Evolutionary conservation across 1,140 invertebrate species (phyloP).

Genomic region (Delia radicum): DNA sequence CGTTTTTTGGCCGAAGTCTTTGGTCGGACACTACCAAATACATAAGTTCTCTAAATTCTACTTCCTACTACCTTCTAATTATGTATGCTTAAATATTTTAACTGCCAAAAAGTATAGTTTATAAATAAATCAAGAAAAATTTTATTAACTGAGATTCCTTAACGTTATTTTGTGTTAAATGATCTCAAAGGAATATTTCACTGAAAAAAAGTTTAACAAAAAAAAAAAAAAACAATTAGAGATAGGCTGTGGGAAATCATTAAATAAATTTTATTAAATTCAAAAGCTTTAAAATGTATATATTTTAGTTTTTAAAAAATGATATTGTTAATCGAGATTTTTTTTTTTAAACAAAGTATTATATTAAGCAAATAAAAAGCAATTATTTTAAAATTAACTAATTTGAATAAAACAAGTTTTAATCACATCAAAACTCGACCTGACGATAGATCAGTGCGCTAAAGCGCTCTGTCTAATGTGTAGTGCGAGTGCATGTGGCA

Average conservation of each 20-base stretch:
- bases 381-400: conserved; percentile 11
- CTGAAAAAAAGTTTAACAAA: not conserved
- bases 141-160: not conserved
- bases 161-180: not conserved
- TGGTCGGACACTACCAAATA: too few relatives aligned
- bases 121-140: not conserved
- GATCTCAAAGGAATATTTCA: not conserved
- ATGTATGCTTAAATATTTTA: not conserved
- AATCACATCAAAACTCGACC: too few relatives aligned
- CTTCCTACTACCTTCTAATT: not conserved
- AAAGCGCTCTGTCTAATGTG: too few relatives aligned
- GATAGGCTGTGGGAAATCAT: conserved; percentile 6
- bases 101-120: not conserved
- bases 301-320: not conserved
- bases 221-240: not conserved
- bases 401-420: too few relatives aligned
- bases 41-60: not conserved
- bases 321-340: not conserved
- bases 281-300: conserved; percentile 18
- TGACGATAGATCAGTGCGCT: too few relatives aligned
- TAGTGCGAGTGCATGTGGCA: too few relatives aligned
- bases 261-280: conserved; percentile 10
- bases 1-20: too few relatives aligned
- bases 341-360: not conserved
- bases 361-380: not conserved